Conservation (phyloP, 2,888 invertebrate species). For the Dryadula phaetusa region DNA sequence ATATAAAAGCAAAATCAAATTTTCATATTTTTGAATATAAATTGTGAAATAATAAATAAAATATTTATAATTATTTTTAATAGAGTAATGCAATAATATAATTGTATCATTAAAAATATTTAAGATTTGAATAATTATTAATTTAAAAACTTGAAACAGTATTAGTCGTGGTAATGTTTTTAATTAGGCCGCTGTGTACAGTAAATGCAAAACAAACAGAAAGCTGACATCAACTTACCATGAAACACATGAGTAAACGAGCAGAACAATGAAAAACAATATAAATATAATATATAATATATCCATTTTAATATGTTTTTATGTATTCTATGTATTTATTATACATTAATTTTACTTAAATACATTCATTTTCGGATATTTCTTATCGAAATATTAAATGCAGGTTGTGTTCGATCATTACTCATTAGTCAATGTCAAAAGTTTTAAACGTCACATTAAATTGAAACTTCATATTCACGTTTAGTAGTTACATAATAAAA, state of each 20-base stretch:
- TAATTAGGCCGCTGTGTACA: neutral
- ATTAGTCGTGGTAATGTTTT: neutral
- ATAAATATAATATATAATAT: constrained; percentile 55
- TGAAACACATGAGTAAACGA: constrained; percentile 85
- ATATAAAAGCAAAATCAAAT: neutral
- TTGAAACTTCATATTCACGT: constrained; percentile 17
- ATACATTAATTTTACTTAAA: constrained; percentile 27
- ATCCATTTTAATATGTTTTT: constrained; percentile 65
- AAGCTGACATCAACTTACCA: constrained; percentile 71
- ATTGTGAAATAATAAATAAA: neutral
- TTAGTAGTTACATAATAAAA: no score
- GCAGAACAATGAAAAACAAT: constrained; percentile 65
- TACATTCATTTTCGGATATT: constrained; percentile 32
- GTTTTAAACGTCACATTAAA: neutral
- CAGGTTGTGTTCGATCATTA: constrained; percentile 13
- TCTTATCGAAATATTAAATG: constrained; percentile 10
- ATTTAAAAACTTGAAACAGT: neutral
- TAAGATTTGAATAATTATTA: neutral
- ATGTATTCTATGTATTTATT: constrained; percentile 49
- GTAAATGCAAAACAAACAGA: constrained; percentile 35
- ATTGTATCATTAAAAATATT: neutral
- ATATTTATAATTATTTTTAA: neutral
- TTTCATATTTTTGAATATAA: neutral
- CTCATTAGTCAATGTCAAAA: constrained; percentile 31
- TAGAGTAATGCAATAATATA: neutral